These are phyloP conservation scores for Perognathus longimembris DNA, from an alignment of 2,113 vertebrate species.

Conservation along the genomic window DNA sequence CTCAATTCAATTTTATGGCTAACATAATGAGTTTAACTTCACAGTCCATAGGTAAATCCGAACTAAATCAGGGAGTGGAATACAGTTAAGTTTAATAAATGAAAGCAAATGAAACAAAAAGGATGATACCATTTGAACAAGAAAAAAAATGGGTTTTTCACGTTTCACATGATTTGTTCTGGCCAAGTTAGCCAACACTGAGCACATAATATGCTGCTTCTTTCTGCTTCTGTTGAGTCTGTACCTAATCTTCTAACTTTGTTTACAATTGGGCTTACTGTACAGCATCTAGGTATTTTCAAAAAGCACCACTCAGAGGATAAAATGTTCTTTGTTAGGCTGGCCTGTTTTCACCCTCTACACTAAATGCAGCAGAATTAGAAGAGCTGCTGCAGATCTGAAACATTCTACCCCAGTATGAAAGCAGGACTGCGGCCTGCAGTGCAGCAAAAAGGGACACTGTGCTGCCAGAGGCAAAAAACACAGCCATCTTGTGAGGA, in stretches of 20 bases:
- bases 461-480: background rate
- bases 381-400: background rate
- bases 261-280: background rate
- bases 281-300: background rate
- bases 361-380: background rate
- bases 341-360: background rate
- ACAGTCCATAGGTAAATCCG: background rate
- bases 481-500: background rate
- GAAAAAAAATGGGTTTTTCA: conserved; percentile 22
- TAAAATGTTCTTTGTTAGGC: background rate
- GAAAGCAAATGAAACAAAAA: conserved; percentile 15
- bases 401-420: background rate
- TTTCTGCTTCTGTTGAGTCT: background rate
- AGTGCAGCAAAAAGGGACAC: background rate
- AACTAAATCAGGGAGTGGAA: background rate
- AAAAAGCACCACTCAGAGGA: background rate
- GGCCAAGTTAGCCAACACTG: background rate
- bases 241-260: background rate
- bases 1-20: conserved; percentile 23
- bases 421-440: too few species aligned
- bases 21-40: background rate
- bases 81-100: conserved; percentile 13
- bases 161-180: conserved; percentile 1
- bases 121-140: background rate
- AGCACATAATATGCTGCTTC: too few species aligned